Percentiles rank a stretch among this genome's conserved stretches.
phyloP scores from a whole-genome alignment of 1,140 invertebrate species.

The Phthorimaea operculella region DNA sequence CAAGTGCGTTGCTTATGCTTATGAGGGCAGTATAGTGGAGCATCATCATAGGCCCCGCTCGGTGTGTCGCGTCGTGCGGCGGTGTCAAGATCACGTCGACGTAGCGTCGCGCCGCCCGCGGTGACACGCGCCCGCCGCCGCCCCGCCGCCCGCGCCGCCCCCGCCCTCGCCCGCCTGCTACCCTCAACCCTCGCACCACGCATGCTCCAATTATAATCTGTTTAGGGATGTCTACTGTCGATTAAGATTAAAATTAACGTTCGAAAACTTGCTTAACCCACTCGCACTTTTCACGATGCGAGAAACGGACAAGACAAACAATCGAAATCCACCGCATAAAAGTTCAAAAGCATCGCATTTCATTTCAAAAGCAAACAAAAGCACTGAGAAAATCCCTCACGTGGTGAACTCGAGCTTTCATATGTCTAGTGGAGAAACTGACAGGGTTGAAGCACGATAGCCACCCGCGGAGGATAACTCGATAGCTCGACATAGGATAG shows the following conservation, averaged over 20 bases:
- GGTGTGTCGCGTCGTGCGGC: constrained; percentile 25
- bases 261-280: neutral
- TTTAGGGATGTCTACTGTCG: constrained; percentile 61
- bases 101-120: constrained; percentile 45
- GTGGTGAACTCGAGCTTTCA: constrained; percentile 18
- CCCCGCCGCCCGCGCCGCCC: constrained; percentile 15
- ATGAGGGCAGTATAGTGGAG: no score
- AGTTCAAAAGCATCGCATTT: neutral
- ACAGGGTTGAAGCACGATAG: constrained; percentile 39
- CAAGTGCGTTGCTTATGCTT: no score
- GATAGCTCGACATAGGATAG: constrained; percentile 55
- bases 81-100: constrained; percentile 62
- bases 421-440: constrained; percentile 26
- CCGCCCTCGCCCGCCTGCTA: constrained; percentile 21
- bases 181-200: constrained; percentile 57
- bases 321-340: neutral
- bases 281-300: no score
- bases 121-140: constrained; percentile 41
- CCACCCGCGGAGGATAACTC: constrained; percentile 46
- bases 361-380: constrained; percentile 6
- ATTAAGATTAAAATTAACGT: constrained; percentile 26
- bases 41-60: constrained; percentile 35
- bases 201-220: constrained; percentile 67
- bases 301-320: no score
- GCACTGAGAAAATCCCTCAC: neutral